phyloP scores from a whole-genome alignment of 2,113 vertebrate species.

The Paedocypris sp. region DNA sequence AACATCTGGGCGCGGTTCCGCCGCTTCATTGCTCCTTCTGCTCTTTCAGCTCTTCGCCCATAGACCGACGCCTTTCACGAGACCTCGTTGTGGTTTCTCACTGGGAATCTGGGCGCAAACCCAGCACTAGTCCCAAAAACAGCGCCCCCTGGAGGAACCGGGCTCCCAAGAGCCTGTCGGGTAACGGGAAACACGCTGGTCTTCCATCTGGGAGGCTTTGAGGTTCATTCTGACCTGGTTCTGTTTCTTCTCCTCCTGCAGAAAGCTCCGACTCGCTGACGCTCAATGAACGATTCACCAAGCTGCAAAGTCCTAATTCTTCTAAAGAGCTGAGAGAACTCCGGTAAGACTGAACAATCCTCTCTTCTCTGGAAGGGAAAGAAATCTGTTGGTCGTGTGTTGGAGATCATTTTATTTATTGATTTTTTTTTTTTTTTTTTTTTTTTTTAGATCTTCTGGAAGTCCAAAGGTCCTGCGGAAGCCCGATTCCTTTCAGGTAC shows the following conservation, averaged over 20 bases:
- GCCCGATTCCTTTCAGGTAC: slow-evolving; percentile 34
- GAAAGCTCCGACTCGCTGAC: slow-evolving; percentile 35
- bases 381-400: too few relatives aligned
- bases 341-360: slow-evolving; percentile 26
- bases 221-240: background rate
- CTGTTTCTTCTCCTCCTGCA: background rate
- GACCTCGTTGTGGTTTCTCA: slow-evolving; percentile 65
- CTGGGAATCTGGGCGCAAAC: slow-evolving; percentile 53
- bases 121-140: slow-evolving; percentile 42
- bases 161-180: slow-evolving; percentile 40
- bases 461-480: slow-evolving; percentile 42
- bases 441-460: slow-evolving; percentile 38
- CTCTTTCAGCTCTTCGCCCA: slow-evolving; percentile 55
- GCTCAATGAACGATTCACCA: slow-evolving; percentile 40
- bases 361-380: background rate
- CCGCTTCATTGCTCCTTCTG: slow-evolving; percentile 28
- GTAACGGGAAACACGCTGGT: slow-evolving; percentile 20
- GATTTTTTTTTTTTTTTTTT: too few relatives aligned
- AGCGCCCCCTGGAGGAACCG: slow-evolving; percentile 37
- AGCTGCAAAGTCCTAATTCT: slow-evolving; percentile 31
- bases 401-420: too few relatives aligned
- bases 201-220: too few relatives aligned
- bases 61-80: slow-evolving; percentile 49
- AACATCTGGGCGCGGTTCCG: too few relatives aligned
- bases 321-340: slow-evolving; percentile 39